Evolutionary conservation across 2,797 vertebrate species (phyloP), one percentile per base, ranked within the genome.

Genomic region (Neosilurus mollespiculum): DNA sequence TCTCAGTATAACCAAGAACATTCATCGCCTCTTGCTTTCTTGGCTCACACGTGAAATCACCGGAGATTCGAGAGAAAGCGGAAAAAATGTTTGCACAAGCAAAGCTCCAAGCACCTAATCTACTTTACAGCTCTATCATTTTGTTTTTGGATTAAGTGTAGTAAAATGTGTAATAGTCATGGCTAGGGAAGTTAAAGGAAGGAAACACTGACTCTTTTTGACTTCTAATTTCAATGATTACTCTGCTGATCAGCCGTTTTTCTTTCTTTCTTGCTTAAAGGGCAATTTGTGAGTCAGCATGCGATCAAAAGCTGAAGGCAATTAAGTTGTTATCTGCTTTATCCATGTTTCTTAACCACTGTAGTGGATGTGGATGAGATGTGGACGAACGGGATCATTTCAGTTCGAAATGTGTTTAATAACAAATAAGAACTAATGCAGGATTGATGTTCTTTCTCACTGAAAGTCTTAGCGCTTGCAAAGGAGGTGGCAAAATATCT

Each of bases 291-390:
- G 65, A 78, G 65, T 85, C 79, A 80, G 85, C 66, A 30, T 66
- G 78, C 82, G 79, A 83, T 78, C 72, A 81, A 78, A 81, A 75
- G 80, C 73, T 81, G 72, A 75, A 76, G 80, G 77, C 84, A 70
- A 82, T 81, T 82, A 82, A 87, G 80, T 86, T 85, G 82, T 80
- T 84, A 84, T 84, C 71, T 71, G 84, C 73, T 76, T 82, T 83
- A 83, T 84, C 79, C 80, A 78, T 56, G 80, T 86, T 59, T 51
- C 67, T 81, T 71, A 80, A 66, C 69, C 43, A 75, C 69, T 71
- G 85, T 84, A 83, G 78, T 84, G 67, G 82, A 86, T 69, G 73
- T 66, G 75, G 65, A 62, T 71, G 54, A 78, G 80, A 78, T 70
- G 8, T 8, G 43, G 43, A 43, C 26, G 71, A 78, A 54, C 67